Base-by-base conservation (phyloP, 92 coral and sea anemone species). In the Blastomussa wellsi region DNA sequence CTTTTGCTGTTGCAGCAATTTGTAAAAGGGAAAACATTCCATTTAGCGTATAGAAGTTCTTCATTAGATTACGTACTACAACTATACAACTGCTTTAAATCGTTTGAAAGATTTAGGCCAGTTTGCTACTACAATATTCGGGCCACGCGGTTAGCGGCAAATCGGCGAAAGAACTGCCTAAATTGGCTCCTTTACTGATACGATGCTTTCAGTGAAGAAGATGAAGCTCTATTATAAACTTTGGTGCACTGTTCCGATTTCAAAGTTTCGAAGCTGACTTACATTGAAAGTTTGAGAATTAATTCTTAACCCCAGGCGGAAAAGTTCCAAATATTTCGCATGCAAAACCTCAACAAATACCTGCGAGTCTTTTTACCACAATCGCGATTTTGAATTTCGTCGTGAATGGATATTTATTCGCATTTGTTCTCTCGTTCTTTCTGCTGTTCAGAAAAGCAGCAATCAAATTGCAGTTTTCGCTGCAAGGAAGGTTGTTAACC, bases 241-340 rank as follows among this genome's bases (percentile, higher is more conserved):
- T 8, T 26, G 15, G 1, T 9, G 35, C 33, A 28, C 2, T 33
- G 16, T 62, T 62, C 68, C 3, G 28, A 13, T 10, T 1, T 26
- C 16, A 29, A 62, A 26, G 33, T 62, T 62, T 62, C 33, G 31
- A 29, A 62, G 24, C 33, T 44, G 16, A 26, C 4, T 26, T 62
- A 4, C 28, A 26, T 12, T 28, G 68, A 62, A 62, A 26, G 68
- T 62, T 10, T 7, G 1, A 51, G 9, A 33, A 19, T 37, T 38
- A 35, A 33, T 70, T 17, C 20, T 70, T 70, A 3, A 70, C 74
- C 74, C 37, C 74, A 20, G 74, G 74, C 47, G 48, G 47, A 70
- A 36, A 70, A 70, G 16, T 70, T 70, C 48, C 48, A 70, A 36
- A 70, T 70, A 70, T 33, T 70, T 38, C 44, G 17, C 74, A 70